phyloP scores from a whole-genome alignment of 2,113 vertebrate genomes.

The Odobenus rosmarus region DNA sequence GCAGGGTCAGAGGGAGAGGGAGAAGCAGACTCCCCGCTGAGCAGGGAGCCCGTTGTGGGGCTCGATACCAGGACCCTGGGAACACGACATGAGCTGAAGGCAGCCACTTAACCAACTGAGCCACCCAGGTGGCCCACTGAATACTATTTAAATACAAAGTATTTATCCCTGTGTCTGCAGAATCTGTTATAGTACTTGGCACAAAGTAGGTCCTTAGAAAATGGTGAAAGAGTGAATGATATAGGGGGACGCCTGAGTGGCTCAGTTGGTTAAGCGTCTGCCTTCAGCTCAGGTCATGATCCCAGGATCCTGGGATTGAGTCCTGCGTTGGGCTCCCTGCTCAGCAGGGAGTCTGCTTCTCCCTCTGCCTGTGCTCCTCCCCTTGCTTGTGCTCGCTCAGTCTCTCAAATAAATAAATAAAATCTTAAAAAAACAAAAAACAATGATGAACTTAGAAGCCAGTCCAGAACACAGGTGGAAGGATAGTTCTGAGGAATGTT shows the following conservation, averaged over 20 bases:
- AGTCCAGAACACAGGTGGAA: background rate
- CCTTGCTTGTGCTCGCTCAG: background rate
- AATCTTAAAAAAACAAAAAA: background rate
- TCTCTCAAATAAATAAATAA: background rate
- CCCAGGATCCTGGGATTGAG: background rate
- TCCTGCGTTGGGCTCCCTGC: background rate
- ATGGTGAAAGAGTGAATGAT: background rate
- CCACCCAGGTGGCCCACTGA: too few relatives aligned
- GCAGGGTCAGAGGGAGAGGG: too few relatives aligned
- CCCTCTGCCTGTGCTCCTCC: background rate
- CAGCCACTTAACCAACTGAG: too few relatives aligned
- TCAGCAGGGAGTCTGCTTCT: background rate
- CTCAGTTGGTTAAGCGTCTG: background rate
- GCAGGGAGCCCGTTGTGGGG: too few relatives aligned
- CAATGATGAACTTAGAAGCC: background rate
- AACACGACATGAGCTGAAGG: too few relatives aligned
- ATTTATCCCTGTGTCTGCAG: conserved; percentile 6
- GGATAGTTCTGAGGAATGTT: background rate
- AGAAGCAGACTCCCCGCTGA: too few relatives aligned
- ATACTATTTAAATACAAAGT: background rate
- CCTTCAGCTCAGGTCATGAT: background rate
- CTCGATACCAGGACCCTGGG: too few relatives aligned
- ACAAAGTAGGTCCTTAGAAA: conserved; percentile 35
- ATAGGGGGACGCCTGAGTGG: background rate
- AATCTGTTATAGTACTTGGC: background rate